These are phyloP conservation scores for Pipistrellus pygmaeus DNA, from an alignment of 2,797 vertebrate species.

Conservation along the genomic window DNA sequence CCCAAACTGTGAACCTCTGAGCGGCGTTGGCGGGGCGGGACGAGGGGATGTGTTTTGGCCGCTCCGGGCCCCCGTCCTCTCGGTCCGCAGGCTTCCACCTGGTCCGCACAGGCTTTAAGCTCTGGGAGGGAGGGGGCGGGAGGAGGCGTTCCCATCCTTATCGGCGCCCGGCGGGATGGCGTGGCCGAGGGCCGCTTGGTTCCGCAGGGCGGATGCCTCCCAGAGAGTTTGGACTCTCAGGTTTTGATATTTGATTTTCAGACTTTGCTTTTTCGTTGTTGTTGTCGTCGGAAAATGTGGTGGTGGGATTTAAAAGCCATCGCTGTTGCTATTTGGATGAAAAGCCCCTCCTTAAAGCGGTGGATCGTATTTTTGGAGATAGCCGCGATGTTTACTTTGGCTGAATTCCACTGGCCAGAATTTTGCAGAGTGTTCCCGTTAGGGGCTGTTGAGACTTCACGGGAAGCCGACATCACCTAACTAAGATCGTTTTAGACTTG, in stretches of 20 bases:
- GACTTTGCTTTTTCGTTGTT: background rate
- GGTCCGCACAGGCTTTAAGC: fast-evolving
- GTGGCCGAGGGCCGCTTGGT: fast-evolving
- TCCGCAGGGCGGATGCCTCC: fast-evolving
- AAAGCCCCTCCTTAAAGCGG: too few species aligned
- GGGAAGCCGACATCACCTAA: background rate
- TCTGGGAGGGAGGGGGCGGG: too few species aligned
- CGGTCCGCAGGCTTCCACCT: fast-evolving
- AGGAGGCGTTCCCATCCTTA: fast-evolving
- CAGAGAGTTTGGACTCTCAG: fast-evolving
- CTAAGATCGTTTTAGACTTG: background rate
- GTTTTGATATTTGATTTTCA: background rate
- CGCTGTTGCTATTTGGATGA: too few species aligned
- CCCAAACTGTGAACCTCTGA: fast-evolving
- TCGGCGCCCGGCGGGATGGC: fast-evolving
- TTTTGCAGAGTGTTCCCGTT: background rate
- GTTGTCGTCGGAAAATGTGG: too few species aligned
- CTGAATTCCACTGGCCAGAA: background rate
- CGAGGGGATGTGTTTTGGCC: fast-evolving
- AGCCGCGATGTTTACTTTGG: background rate
- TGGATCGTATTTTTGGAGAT: too few species aligned
- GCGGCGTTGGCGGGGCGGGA: fast-evolving
- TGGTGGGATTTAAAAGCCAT: too few species aligned
- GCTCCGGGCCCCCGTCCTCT: background rate
- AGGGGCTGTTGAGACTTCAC: background rate